Evolutionary conservation across 2,113 vertebrate species (phyloP).

Genomic region (Otolemur garnettii): DNA sequence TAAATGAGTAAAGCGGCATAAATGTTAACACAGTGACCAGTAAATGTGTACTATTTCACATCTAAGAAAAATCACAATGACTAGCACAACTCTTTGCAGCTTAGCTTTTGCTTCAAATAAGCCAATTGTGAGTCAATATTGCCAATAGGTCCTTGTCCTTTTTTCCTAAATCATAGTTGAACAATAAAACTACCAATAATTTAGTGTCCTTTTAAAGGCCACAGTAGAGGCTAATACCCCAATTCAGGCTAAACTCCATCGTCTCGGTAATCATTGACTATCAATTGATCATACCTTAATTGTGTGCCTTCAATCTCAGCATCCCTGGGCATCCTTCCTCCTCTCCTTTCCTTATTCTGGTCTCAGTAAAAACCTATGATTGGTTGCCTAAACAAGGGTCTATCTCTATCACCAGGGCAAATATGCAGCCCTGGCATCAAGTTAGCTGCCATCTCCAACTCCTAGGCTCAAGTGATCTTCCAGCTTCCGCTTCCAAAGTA

Average conservation of each 20-base stretch:
- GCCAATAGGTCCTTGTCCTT: neutral
- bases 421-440: too few species aligned
- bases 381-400: neutral
- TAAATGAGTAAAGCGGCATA: slow-evolving; percentile 35
- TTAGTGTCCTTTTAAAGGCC: neutral
- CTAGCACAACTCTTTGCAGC: neutral
- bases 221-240: neutral
- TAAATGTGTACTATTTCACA: neutral
- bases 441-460: too few species aligned
- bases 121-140: neutral
- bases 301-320: neutral
- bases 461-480: too few species aligned
- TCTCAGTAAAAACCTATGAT: neutral
- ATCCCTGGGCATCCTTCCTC: neutral
- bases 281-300: neutral
- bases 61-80: neutral
- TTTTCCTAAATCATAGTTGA: neutral
- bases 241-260: neutral
- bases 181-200: neutral
- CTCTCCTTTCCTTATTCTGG: too few species aligned
- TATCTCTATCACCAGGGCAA: too few species aligned
- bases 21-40: slow-evolving; percentile 28
- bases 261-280: neutral
- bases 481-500: too few species aligned
- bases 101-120: slow-evolving; percentile 20